phyloP scores from a whole-genome alignment of 2,797 vertebrate genomes.

The Saxicola maurus region DNA sequence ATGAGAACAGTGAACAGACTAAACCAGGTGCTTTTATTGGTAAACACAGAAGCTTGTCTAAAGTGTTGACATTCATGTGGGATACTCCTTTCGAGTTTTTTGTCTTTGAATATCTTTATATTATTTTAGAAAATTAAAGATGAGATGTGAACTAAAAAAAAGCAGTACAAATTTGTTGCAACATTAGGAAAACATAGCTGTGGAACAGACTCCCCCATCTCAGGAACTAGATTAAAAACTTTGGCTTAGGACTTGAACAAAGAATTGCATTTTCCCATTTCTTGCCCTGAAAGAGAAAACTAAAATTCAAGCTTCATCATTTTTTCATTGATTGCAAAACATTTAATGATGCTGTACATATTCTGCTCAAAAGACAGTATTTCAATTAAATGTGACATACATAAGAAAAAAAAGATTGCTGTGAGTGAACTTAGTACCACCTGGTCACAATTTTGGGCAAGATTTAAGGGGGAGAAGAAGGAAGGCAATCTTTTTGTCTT shows the following conservation, averaged over 20 bases:
- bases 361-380: neutral
- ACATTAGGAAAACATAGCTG: neutral
- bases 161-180: neutral
- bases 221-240: neutral
- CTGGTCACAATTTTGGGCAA: neutral
- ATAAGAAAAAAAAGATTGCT: neutral
- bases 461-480: rapidly evolving
- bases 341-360: neutral
- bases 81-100: neutral
- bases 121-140: neutral
- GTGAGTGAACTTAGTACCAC: neutral
- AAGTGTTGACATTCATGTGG: neutral
- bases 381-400: neutral
- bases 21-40: neutral
- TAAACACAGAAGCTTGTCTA: neutral
- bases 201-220: neutral
- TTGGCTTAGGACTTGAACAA: neutral
- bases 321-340: neutral
- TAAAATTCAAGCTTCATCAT: neutral
- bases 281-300: neutral
- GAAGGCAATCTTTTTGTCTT: neutral
- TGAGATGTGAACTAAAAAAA: neutral
- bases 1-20: neutral
- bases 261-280: neutral
- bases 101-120: neutral